A percentile compares a stretch with the other conserved stretches of the same genome.
Evolutionary conservation across 2,888 invertebrate genomes (phyloP).

Genomic region (Allacma fusca): DNA sequence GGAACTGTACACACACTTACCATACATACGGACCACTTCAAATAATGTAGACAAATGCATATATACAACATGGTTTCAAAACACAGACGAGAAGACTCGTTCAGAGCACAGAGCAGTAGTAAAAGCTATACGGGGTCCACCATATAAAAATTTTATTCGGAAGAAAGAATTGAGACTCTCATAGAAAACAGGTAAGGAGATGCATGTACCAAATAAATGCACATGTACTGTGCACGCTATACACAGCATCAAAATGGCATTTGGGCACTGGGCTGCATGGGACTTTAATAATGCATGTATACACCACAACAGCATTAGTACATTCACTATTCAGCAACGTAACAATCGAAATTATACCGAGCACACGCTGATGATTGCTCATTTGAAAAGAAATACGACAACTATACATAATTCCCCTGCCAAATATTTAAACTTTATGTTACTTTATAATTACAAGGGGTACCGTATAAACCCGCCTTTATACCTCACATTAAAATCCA

Average conservation of each 20-base stretch:
- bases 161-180: too few species aligned
- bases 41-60: neutral
- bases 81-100: too few species aligned
- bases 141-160: too few species aligned
- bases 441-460: constrained; percentile 12
- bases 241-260: too few species aligned
- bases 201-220: too few species aligned
- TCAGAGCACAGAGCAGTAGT: too few species aligned
- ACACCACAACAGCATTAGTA: neutral
- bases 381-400: neutral
- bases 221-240: too few species aligned
- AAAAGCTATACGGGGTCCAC: too few species aligned
- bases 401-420: neutral
- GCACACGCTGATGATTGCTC: neutral
- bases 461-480: neutral
- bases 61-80: neutral
- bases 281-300: too few species aligned
- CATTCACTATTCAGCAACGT: neutral
- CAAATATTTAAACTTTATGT: neutral
- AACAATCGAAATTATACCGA: constrained; percentile 5
- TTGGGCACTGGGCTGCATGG: too few species aligned
- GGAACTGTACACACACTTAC: constrained; percentile 14
- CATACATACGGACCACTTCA: neutral
- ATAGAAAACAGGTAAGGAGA: too few species aligned
- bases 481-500: constrained; percentile 2